Evolutionary conservation across 2,113 vertebrate species (phyloP), one percentile per base, ranked within the genome.

Genomic region (Sclerurus mexicanus): DNA sequence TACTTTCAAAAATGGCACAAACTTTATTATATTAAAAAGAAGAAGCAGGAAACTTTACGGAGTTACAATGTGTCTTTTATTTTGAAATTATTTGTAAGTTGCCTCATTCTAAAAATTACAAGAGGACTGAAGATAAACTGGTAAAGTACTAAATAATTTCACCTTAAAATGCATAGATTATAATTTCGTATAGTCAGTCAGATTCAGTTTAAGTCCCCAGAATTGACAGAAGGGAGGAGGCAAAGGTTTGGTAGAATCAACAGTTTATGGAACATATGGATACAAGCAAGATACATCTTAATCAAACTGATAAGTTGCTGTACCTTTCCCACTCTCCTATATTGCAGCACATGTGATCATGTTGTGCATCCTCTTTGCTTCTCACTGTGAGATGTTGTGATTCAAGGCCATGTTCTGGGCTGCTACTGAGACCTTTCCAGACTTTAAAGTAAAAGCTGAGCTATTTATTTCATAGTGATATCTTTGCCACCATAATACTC

Each of bases 271-370:
- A 27, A 21, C 35, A 40, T 42, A 28, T 5, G 52, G 7, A 55
- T 50, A 47, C 7, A 27, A n/a, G 22, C 30, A 56, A 37, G 23
- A 42, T 52, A 37, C 5, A 46, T 12, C 23, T 21, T 35, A 58
- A 37, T 47, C 16, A 73, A 52, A 33, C 9, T 47, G 23, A 6
- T 47, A 42, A 8, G 4, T 19, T 47, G 11, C 2, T 69, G 17
- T 37, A 28, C 20, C 6, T 24, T 76, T 75, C 15, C 13, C 2
- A 18, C 18, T 67, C 3, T 52, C 2, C 2, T 52, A 12, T 10
- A 14, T 0, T 49, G n/a, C 9, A 79, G n/a, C 88, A 40, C 14
- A n/a, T 4, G 2, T 24, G 3, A 11, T 55, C 14, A 10, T 55
- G 7, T 18, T 74, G 37, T 69, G 5, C 7, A 46, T 49, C 12